Base-by-base conservation (phyloP, 2,888 invertebrate species). In the Antheraea yamamai region DNA sequence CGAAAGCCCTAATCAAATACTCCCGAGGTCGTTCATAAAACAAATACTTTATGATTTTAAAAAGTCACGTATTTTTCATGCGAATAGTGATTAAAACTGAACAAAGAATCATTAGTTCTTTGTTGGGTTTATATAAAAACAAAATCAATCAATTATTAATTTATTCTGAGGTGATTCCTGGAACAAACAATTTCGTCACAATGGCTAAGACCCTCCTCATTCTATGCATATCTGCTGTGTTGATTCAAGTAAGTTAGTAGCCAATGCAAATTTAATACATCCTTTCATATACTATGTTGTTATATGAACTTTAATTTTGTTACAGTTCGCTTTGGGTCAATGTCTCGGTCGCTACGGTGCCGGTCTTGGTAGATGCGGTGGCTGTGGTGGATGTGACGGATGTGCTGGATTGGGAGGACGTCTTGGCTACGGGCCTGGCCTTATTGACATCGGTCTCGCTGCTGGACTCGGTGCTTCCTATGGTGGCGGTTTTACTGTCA, bases 401-500 rank as follows among this genome's bases (percentile, higher is more conserved):
- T 47, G 47, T 47, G 47, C 12, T 12, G 47, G 47, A 0, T 70
- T 52, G 4, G 75, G 76, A 61, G 61, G 61, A 18, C 26, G 77
- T 74, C 51, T 68, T 58, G 75, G 75, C 12, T 73, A 55, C 70
- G 76, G 74, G 6, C 73, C 73, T 66, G 76, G 74, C 30, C 39
- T 73, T 47, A 76, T 72, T 74, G 74, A 71, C 71, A 71, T 73
- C 66, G 78, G 70, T 23, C 70, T 77, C 23, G 78, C 81, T 14
- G 81, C 81, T 61, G 81, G 81, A 20, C 80, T 85, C 7, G 81
- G 81, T 16, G 30, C 87, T 8, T 86, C 89, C 18, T 86, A 82
- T 66, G 89, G 90, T 0, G 89, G 87, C 20, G 85, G 86, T 2
- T 83, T 91, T 55, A 79, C 83, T 14, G 83, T 88, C 0, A 77